Base-by-base conservation (phyloP, 2,113 vertebrate species). In the Oryzias melastigma region DNA sequence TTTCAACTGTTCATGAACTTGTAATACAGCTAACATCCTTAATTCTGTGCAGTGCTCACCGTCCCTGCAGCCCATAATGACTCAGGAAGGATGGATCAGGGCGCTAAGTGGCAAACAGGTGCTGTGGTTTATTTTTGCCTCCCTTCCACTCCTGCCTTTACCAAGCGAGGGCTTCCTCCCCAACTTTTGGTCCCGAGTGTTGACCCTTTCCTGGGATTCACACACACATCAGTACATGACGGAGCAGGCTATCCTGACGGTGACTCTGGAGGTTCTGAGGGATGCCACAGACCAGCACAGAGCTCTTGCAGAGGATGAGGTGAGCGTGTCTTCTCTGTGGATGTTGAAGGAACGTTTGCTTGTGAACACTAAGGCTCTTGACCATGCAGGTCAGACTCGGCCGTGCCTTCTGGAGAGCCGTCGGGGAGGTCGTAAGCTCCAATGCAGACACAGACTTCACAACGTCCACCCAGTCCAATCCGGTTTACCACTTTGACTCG, bases 201-300 rank as follows among this genome's bases (percentile, higher is more conserved):
- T 95, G 44, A 86, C 92, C 10, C 74, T 93, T 22, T 92, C 93
- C 44, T 94, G 89, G 51, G 81, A 87, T 71, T 94, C 93, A 0
- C 15, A 90, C 80, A 95, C 93, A 22, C 93, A 95, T 71, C 94
- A 95, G 80, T 90, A 92, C 69, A 93, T 95, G 71, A 94, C 93
- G 0, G 93, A 95, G 73, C 88, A 91, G 57, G 92, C 93, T 0
- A 83, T 92, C 0, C 84, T 94, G 50, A 93, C 92, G 0, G 53
- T 93, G 70, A 94, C 94, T 35, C 59, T 87, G 65, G 90, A 91
- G 57, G 90, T 88, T 6, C 68, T 92, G 52, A 72, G 18, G 17
- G 53, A 1, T n/a, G 48, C 44, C 24, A 53, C 45, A 16, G 70
- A 64, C 41, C 50, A 68, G 7, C 53, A 71, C 12, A 68, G 57